Evolutionary conservation across 2,113 vertebrate species (phyloP).

Genomic region (Felis catus): DNA sequence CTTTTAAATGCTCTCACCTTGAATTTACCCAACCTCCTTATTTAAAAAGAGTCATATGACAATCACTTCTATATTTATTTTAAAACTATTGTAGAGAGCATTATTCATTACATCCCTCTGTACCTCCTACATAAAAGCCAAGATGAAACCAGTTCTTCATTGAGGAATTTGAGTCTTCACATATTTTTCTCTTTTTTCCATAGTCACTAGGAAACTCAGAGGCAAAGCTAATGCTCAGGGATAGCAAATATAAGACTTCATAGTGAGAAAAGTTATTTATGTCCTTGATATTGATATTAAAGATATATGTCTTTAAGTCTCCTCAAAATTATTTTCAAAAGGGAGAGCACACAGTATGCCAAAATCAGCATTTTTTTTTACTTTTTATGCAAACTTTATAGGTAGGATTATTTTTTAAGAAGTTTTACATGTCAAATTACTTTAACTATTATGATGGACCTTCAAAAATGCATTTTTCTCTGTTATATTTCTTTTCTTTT

Average conservation of each 20-base stretch:
- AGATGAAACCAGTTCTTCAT: not conserved
- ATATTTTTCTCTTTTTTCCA: not conserved
- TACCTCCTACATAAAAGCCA: not conserved
- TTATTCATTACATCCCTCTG: not conserved
- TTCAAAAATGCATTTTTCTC: constrained; percentile 65
- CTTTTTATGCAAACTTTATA: not conserved
- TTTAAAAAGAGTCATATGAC: not conserved
- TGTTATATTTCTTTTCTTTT: not conserved
- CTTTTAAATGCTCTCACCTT: not conserved
- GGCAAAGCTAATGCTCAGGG: not conserved
- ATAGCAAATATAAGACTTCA: not conserved
- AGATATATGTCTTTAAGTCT: not conserved
- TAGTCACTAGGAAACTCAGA: not conserved
- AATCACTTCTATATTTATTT: not conserved
- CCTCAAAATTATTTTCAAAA: not conserved
- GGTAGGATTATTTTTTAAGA: not conserved
- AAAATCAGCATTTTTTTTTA: not conserved
- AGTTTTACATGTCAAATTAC: not conserved
- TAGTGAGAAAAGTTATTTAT: not conserved
- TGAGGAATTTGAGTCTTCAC: not conserved
- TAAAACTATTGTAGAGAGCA: not conserved
- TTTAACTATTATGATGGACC: not conserved
- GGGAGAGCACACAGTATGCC: not conserved
- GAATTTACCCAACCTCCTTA: not conserved
- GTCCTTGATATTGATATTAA: not conserved